These are phyloP conservation scores for Empidonax traillii DNA, from an alignment of 2,113 vertebrate genomes.

Conservation along the genomic window DNA sequence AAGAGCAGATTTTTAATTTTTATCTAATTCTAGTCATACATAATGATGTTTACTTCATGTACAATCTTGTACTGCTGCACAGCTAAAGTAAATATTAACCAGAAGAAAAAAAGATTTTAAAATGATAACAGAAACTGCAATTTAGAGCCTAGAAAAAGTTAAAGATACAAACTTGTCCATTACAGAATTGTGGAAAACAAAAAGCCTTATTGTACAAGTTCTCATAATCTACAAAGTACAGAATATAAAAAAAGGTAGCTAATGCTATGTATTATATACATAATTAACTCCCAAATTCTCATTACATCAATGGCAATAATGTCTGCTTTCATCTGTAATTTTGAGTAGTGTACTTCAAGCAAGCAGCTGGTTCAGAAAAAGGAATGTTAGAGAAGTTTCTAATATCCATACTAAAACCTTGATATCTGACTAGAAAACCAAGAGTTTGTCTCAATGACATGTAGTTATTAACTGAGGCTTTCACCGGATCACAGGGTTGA, in stretches of 20 bases:
- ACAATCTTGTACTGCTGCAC: background rate
- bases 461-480: background rate
- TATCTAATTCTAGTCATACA: background rate
- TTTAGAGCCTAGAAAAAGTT: background rate
- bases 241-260: background rate
- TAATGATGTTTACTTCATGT: background rate
- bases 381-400: background rate
- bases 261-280: rapidly evolving
- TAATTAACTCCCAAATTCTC: background rate
- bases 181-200: background rate
- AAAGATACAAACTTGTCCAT: background rate
- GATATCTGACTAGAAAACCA: background rate
- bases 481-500: background rate
- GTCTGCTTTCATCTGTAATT: background rate
- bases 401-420: background rate
- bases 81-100: background rate
- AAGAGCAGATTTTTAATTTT: background rate
- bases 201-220: background rate
- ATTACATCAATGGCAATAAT: background rate
- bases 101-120: background rate
- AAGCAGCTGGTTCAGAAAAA: background rate
- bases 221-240: background rate
- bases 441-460: background rate
- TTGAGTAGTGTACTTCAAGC: background rate
- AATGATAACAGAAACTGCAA: background rate